Evolutionary conservation across 1,140 invertebrate genomes (phyloP), one percentile per base, ranked within the genome.

Genomic region (Philaenus spumarius): DNA sequence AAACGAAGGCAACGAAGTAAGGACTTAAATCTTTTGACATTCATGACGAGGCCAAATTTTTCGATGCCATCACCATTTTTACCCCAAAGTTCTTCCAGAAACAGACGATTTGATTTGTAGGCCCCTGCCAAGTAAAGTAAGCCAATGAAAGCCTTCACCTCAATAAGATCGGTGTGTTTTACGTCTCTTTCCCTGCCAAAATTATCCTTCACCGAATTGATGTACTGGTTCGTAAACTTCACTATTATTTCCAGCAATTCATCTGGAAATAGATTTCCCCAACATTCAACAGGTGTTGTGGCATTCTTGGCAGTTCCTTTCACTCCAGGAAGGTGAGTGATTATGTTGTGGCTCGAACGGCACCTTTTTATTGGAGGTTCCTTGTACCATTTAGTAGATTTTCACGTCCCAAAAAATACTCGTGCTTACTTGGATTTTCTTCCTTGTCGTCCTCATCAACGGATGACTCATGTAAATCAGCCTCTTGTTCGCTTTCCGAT

Each of bases 1-100:
- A 72, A 71, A 34, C 69, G 43, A 19, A 71, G 58, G 48, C 62
- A 64, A 57, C 53, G 60, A 39, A 71, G 39, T 48, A 70, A 63
- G 65, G 71, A 71, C 55, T 61, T 61, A 60, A 71, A 68, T 45
- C 69, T 53, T 48, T 66, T 65, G 43, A 64, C 60, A 52, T 56
- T 65, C 67, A 71, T 71, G 34, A 59, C 60, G n/a, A 66, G 51
- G 15, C 60, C 48, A 66, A 69, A 70, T 42, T 65, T 62, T 61
- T 66, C 66, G 54, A 69, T 55, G 45, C 68, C 69, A 57, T 59
- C 69, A 39, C 68, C 67, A 62, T 30, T 9, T 30, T 30, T 30
- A 30, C 26, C 26, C 69, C 62, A 24, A 15, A 54, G 59, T 64
- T 64, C 23, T 48, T 55, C 61, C 63, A 69, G 0, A 65, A 15